Evolutionary conservation across 2,888 invertebrate species (phyloP), one percentile per base, ranked within the genome.

Genomic region (Habroteleia sp.): DNA sequence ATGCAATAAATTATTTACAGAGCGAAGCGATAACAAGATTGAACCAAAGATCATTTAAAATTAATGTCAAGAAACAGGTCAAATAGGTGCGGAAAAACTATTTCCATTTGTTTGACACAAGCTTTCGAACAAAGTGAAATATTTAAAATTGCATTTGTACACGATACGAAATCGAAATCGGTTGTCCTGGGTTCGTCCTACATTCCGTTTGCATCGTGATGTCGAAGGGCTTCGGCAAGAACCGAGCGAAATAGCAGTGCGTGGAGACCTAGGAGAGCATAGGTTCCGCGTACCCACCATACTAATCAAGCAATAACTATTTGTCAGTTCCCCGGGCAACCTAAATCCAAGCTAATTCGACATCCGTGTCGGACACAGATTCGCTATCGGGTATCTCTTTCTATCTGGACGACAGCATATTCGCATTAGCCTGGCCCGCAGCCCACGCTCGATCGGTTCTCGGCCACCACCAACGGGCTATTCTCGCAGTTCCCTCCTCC

Each of bases 341-440:
- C 88, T 87, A 87, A 88, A 88, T 88, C 87, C 88, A 85, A 86
- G 88, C 88, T 88, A 88, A 88, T 88, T 88, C 88, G 88, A 88
- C 88, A 88, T 87, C 88, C 88, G 85, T 88, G 88, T 88, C 87
- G 87, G 84, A 88, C 88, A 88, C 87, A 87, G 88, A 88, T 88
- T 88, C 85, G 84, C 87, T 88, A 88, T 88, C 88, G 84, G 83
- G 81, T 88, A 88, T 88, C 88, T 88, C 87, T 88, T 88, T 88
- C 88, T 88, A 88, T 88, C 88, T 85, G 87, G 85, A 85, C 87
- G 84, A 88, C 88, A 88, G 87, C 88, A 87, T 87, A 88, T 88
- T 88, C 87, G 87, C 88, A 88, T 88, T 88, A 88, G 88, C 87
- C 85, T 82, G 86, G 84, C 84, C 87, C 84, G 82, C 87, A 85